Conservation (phyloP, 2,888 invertebrate species). For the Oligia latruncula region DNA sequence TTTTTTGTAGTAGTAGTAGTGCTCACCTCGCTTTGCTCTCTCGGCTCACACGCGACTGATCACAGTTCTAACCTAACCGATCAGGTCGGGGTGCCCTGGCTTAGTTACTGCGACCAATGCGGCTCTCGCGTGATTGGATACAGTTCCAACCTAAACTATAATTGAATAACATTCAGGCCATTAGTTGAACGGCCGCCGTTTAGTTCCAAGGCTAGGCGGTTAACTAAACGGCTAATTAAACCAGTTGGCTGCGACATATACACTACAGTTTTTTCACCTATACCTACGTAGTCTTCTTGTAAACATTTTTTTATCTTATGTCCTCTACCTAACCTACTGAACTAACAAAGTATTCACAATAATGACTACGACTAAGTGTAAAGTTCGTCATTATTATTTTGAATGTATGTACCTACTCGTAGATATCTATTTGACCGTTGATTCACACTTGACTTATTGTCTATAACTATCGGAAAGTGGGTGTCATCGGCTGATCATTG, state of each 20-base stretch:
- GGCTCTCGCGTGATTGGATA: too few relatives aligned
- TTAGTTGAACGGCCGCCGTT: too few relatives aligned
- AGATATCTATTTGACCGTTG: conserved; percentile 53
- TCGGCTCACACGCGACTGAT: too few relatives aligned
- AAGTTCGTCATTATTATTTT: conserved; percentile 54
- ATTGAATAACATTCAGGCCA: too few relatives aligned
- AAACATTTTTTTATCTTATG: conserved; percentile 66
- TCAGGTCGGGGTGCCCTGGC: too few relatives aligned
- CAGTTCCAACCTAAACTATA: too few relatives aligned
- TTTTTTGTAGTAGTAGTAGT: too few relatives aligned
- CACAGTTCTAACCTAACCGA: too few relatives aligned
- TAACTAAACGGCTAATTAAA: too few relatives aligned
- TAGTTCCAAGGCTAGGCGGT: too few relatives aligned
- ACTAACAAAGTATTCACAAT: conserved; percentile 4
- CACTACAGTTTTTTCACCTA: background rate
- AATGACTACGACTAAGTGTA: conserved; percentile 33
- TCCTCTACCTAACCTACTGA: conserved; percentile 69
- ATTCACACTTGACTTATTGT: conserved; percentile 22
- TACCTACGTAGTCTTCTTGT: conserved; percentile 12
- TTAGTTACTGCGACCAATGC: too few relatives aligned
- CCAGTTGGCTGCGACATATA: background rate
- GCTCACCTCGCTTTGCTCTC: too few relatives aligned
- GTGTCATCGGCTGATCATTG: conserved; percentile 23
- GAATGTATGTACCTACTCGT: conserved; percentile 19
- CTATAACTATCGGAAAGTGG: conserved; percentile 20